Evolutionary conservation across 2,797 vertebrate species (phyloP), one percentile per base, ranked within the genome.

Genomic region (Cryptoprocta ferox): DNA sequence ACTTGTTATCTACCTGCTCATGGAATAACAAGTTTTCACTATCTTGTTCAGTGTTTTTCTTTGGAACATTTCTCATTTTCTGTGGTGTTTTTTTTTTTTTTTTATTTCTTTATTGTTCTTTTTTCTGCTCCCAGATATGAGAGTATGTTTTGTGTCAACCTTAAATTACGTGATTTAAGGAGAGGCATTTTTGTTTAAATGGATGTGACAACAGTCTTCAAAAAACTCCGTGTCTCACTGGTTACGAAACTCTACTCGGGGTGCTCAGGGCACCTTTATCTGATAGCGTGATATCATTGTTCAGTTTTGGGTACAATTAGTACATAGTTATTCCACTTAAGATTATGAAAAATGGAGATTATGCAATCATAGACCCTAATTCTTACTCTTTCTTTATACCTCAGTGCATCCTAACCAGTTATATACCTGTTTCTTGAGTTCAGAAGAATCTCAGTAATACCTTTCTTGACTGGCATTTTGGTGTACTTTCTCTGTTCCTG

Each of bases 401-500:
- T 66, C 37, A 39, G 0, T 84, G 30, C 39, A 91, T 97, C 91
- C 65, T 95, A 90, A 88, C 35, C 48, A 91, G 26, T 95, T 97
- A 19, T 13, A 39, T 95, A 70, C 86, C 89, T 95, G 0, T 93
- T 97, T 94, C 95, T 97, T 96, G 79, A 95, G 73, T 89, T 95
- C 84, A 95, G 75, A 95, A 70, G 56, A 88, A 83, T 97, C 73
- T 79, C 48, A 83, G 15, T 79, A 59, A 89, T 68, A 26, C 94
- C 96, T 86, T 97, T 89, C 73, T 97, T 21, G 14, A 61, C 80
- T 91, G 68, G 39, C 65, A 0, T 84, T 97, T 78, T 97, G 75
- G 39, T 97, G 12, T 96, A 89, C 89, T 96, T 96, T 94, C 75
- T 96, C 15, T 97, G 85, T 97, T 96, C 94, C 96, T 97, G 91